These are phyloP conservation scores for Enteromius treurensis DNA, from an alignment of 2,797 vertebrate genomes.

Conservation along the genomic window DNA sequence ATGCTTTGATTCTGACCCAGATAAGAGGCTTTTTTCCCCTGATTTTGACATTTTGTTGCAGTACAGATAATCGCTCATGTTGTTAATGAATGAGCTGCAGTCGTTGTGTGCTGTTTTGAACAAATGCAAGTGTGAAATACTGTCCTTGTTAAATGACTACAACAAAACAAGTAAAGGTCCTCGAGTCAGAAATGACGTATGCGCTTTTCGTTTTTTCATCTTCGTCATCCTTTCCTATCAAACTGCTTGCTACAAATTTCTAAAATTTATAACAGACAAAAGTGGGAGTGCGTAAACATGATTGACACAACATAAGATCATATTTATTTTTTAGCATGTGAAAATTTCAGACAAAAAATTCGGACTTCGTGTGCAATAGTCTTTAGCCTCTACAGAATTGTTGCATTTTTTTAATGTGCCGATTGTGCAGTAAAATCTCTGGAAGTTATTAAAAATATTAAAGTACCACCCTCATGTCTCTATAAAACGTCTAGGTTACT, in stretches of 20 bases:
- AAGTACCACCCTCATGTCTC: not conserved
- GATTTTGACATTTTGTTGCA: constrained; percentile 36
- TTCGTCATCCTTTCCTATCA: no score
- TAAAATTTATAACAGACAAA: no score
- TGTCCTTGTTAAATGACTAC: not conserved
- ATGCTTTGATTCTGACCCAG: constrained; percentile 28
- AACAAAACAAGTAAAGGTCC: not conserved
- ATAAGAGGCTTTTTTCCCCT: not conserved
- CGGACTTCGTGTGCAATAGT: no score
- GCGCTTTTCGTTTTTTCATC: no score
- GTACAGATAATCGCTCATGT: constrained; percentile 6
- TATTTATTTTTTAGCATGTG: no score
- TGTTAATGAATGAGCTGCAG: constrained; percentile 14
- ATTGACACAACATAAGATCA: no score
- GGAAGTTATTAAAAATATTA: not conserved
- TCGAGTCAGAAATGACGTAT: no score
- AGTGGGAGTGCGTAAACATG: no score
- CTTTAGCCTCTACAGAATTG: not conserved
- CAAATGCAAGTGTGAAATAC: not conserved
- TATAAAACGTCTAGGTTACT: no score
- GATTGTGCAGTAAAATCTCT: not conserved
- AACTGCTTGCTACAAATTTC: no score
- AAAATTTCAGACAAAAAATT: no score
- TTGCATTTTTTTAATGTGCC: not conserved
- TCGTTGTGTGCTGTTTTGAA: not conserved